These are phyloP conservation scores for Coendou prehensilis DNA, from an alignment of 2,797 vertebrate genomes.

Conservation along the genomic window DNA sequence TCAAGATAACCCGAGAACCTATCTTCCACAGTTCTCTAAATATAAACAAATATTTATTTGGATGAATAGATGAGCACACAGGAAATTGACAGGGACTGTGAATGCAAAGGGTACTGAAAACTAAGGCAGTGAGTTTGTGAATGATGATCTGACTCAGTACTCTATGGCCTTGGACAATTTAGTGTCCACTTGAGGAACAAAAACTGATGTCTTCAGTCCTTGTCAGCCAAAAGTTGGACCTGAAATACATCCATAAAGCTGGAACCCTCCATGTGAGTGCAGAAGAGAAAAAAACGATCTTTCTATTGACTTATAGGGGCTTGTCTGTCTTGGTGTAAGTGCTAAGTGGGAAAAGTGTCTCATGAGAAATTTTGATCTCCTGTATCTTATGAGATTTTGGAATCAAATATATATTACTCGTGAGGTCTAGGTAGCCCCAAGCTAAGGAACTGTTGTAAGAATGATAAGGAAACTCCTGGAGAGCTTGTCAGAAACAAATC, in stretches of 20 bases:
- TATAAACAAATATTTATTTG: slow-evolving; percentile 83
- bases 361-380: slow-evolving; percentile 60
- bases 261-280: neutral
- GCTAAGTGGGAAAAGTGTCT: slow-evolving; percentile 25
- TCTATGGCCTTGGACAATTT: slow-evolving; percentile 40
- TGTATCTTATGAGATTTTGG: slow-evolving; percentile 43
- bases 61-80: slow-evolving; percentile 75
- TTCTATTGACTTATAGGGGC: neutral
- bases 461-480: neutral
- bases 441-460: slow-evolving; percentile 63
- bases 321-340: slow-evolving; percentile 59
- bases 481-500: slow-evolving; percentile 43
- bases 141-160: slow-evolving; percentile 20
- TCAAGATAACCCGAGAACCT: slow-evolving; percentile 80
- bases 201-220: neutral
- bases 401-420: slow-evolving; percentile 62
- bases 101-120: slow-evolving; percentile 64
- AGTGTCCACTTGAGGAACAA: neutral
- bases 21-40: slow-evolving; percentile 79
- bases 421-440: slow-evolving; percentile 31
- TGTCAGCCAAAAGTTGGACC: neutral
- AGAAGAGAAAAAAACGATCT: slow-evolving; percentile 45
- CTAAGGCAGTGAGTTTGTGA: slow-evolving; percentile 25
- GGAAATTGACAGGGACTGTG: slow-evolving; percentile 75
- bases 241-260: slow-evolving; percentile 29